Evolutionary conservation across 2,113 vertebrate genomes (phyloP), one percentile per base, ranked within the genome.

Genomic region (Crypturellus undulatus): DNA sequence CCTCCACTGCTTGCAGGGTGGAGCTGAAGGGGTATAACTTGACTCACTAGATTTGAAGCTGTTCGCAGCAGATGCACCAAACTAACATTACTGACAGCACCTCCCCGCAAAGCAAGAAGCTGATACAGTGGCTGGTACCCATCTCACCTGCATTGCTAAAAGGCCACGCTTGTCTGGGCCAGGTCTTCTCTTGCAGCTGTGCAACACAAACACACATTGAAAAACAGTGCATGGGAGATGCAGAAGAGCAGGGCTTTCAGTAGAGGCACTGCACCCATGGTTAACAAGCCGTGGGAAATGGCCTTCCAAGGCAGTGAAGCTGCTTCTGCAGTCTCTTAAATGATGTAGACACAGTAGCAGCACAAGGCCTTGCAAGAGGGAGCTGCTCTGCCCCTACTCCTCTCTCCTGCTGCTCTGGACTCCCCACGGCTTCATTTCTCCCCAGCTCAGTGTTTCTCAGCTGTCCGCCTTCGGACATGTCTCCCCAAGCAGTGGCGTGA

Each of bases 281-380:
- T 5, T 77, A 56, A 40, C 22, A 38, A 25, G 49, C 52, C 45
- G 58, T 42, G 58, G 70, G 62, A 68, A 60, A 77, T 40, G 77
- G n/a, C 34, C 3, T 26, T 68, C 60, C 64, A 11, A 1, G 11
- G 25, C 60, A 84, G 77, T 1, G 2, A 78, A 52, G 47, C 40
- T 47, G 49, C 28, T 14, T 25, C 49, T 49, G 11, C 20, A 49
- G 49, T 49, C 49, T 49, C 49, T 24, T 49, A 22, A 22, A 22
- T 56, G 22, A 12, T 40, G 28, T 24, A 14, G 42, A 3, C 0
- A 2, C 5, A 63, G 30, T 63, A 79, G 58, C 24, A 47, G 8
- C 3, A 2, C 0, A 67, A 0, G 0, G 85, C 51, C 47, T 26
- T 8, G 7, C 45, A 40, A 28, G 34, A 56, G 30, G n/a, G 70